Evolutionary conservation across 35 echinoderm and acorn worm genomes (phyloP).

Genomic region (Hemicentrotus pulcherrimus): DNA sequence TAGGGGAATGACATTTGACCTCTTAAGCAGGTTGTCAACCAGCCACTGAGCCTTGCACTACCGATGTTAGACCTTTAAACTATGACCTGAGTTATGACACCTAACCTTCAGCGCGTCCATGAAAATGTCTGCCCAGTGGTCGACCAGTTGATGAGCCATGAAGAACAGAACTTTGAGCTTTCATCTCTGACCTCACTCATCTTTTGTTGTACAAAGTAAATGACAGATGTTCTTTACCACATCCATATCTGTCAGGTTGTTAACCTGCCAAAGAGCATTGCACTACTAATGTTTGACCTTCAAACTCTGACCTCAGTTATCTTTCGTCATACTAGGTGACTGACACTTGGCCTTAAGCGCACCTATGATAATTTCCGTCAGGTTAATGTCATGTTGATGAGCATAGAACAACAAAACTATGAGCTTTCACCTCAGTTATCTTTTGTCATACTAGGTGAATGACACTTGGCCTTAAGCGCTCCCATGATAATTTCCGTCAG

Average conservation of each 20-base stretch:
- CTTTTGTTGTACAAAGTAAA: too few species aligned
- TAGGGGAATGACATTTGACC: too few species aligned
- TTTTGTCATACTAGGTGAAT: conserved; percentile 65
- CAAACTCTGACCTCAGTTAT: not conserved
- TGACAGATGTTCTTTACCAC: too few species aligned
- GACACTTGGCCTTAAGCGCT: conserved; percentile 81
- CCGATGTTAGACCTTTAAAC: not conserved
- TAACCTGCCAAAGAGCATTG: too few species aligned
- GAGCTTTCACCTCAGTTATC: too few species aligned
- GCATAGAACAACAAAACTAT: conserved; percentile 96
- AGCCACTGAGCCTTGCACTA: too few species aligned
- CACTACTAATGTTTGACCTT: not conserved
- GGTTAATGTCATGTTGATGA: conserved; percentile 73
- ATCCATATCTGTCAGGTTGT: too few species aligned
- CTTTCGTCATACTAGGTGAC: conserved; percentile 61
- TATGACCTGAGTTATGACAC: conserved; percentile 48
- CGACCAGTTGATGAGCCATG: conserved; percentile 80
- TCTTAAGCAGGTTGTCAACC: too few species aligned
- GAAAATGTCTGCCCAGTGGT: conserved; percentile 74
- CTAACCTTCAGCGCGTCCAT: conserved; percentile 83
- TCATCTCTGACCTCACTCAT: too few species aligned
- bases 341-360: conserved; percentile 85
- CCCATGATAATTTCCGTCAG: conserved; percentile 84
- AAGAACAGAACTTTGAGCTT: too few species aligned
- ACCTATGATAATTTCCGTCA: conserved; percentile 82